Base-by-base conservation (phyloP, 2,113 vertebrate genomes). In the Piprites chloris region DNA sequence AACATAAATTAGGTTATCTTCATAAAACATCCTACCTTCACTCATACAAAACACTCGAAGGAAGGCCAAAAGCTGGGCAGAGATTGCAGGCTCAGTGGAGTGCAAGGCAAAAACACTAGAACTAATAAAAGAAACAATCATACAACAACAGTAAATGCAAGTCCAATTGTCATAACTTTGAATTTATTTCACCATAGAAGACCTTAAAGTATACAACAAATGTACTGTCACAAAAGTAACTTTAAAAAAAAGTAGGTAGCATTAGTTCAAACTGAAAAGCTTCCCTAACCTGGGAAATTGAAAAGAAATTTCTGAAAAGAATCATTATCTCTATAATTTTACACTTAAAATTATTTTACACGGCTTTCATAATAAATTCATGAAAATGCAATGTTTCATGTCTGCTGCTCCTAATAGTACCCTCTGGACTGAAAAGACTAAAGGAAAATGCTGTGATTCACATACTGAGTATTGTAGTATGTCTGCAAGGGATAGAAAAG, bases 11-110 rank as follows among this genome's bases (percentile, higher is more conserved):
- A 90, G 21, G 23, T 58, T 63, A 42, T 76, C n/a, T 41, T 59
- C 39, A 44, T n/a, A 69, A 87, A 85, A 49, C 27, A 78, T 95
- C 94, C 98, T 98, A 99, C 99, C 99, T 98, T 99, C 99, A 2
- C 98, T 99, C 99, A 99, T 99, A 98, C 99, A 99, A 98, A 99
- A 99, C 16, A 99, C 99, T 55, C 99, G 98, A 52, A 99, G 98
- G 91, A 99, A 99, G 94, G 99, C 99, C 87, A 99, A 97, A 41
- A 99, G 99, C 95, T 99, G 99, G 69, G 99, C 99, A 35, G 99
- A 99, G 82, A 99, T 99, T 23, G 99, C 99, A 6, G 99, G 99
- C 87, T 99, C 99, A 14, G 98, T 99, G 66, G 98, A 98, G 89
- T 99, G 99, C 92, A 99, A 95, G 14, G 99, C 99, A 86, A 99